Evolutionary conservation across 35 echinoderm and acorn worm genomes (phyloP).

Genomic region (Heliocidaris erythrogramma): DNA sequence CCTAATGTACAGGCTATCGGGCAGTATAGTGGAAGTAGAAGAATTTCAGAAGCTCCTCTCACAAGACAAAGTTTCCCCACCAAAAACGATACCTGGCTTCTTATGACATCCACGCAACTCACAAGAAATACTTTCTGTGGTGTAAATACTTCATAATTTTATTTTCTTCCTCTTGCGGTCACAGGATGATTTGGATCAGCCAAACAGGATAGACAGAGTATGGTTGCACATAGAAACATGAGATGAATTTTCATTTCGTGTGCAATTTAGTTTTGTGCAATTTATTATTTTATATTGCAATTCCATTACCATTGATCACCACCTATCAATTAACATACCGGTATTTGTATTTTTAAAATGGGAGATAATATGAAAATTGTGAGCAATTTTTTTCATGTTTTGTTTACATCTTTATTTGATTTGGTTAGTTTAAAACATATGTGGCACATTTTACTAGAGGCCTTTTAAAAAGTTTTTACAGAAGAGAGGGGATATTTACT

Average conservation of each 20-base stretch:
- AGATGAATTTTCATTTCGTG: neutral
- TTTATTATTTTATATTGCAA: neutral
- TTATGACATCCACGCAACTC: conserved; percentile 19
- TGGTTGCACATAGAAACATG: neutral
- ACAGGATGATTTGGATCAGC: neutral
- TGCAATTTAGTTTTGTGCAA: neutral
- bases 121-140: neutral
- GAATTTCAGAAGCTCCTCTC: conserved; percentile 57
- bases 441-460: neutral
- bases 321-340: neutral
- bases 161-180: neutral
- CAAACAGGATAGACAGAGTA: neutral
- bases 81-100: neutral
- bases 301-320: neutral
- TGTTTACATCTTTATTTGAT: neutral
- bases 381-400: too few species aligned
- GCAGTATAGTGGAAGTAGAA: conserved; percentile 44
- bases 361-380: neutral
- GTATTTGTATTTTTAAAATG: neutral
- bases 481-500: neutral
- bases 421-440: neutral
- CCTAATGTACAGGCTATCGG: conserved; percentile 24
- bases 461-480: neutral
- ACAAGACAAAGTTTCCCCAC: neutral
- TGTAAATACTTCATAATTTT: neutral